Percentiles rank a stretch among this genome's conserved stretches.
These are phyloP conservation scores for Drosophila sp. DNA, from an alignment of 1,140 invertebrate genomes.

Conservation along the genomic window DNA sequence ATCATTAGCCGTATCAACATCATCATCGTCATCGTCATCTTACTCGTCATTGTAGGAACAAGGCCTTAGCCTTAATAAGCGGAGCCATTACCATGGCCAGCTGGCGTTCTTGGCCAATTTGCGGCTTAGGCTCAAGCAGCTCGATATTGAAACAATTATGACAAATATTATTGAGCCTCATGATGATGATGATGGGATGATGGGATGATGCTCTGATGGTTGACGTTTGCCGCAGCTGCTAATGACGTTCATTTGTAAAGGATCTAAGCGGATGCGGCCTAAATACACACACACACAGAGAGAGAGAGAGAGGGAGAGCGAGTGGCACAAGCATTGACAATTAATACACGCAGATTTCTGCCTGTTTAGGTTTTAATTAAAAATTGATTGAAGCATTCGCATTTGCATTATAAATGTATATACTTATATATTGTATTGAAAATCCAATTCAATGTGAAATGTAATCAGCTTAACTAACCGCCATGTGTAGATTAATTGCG, in stretches of 20 bases:
- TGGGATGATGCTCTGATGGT: neutral
- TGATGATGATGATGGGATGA: slow-evolving; percentile 38
- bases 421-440: slow-evolving; percentile 16
- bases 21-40: slow-evolving; percentile 9
- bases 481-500: slow-evolving; percentile 45
- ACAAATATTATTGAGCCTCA: slow-evolving; percentile 59
- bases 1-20: neutral
- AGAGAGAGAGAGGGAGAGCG: slow-evolving; percentile 18
- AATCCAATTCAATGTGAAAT: slow-evolving; percentile 47
- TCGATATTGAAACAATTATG: slow-evolving; percentile 71
- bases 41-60: slow-evolving; percentile 4
- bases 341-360: slow-evolving; percentile 54
- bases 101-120: slow-evolving; percentile 57
- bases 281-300: slow-evolving; percentile 30
- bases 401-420: slow-evolving; percentile 64
- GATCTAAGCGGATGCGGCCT: slow-evolving; percentile 65
- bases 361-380: slow-evolving; percentile 71
- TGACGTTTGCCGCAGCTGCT: slow-evolving; percentile 44
- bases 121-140: slow-evolving; percentile 55
- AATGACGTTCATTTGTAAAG: slow-evolving; percentile 58
- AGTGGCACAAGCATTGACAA: slow-evolving; percentile 29
- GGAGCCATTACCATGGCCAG: slow-evolving; percentile 36
- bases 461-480: slow-evolving; percentile 51
- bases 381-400: slow-evolving; percentile 66
- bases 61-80: slow-evolving; percentile 35